These are phyloP conservation scores for Paramisgurnus dabryanus DNA, from an alignment of 2,113 vertebrate species.

Conservation along the genomic window DNA sequence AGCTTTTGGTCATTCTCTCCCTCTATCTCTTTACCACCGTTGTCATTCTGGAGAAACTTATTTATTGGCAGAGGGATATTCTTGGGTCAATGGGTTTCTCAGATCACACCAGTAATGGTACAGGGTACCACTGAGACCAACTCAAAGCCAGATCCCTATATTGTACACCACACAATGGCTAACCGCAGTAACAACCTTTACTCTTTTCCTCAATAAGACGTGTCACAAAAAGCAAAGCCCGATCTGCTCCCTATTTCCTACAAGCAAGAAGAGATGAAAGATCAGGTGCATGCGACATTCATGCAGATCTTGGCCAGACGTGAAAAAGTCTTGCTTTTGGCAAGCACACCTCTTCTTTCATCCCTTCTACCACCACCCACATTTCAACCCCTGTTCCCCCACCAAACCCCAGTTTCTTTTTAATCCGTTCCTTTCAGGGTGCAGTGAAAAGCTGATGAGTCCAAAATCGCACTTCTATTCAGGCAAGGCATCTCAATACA, in stretches of 20 bases:
- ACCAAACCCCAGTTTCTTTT: neutral
- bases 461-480: constrained; percentile 15
- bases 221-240: constrained; percentile 50
- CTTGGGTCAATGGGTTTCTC: constrained; percentile 22
- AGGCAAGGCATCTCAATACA: constrained; percentile 16
- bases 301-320: constrained; percentile 53
- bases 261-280: constrained; percentile 60
- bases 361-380: constrained; percentile 46
- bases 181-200: constrained; percentile 18
- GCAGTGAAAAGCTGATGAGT: constrained; percentile 32
- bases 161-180: constrained; percentile 23
- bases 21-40: neutral
- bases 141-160: constrained; percentile 20
- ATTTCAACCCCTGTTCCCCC: neutral
- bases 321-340: constrained; percentile 61
- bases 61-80: neutral
- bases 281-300: constrained; percentile 49
- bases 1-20: neutral
- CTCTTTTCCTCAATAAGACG: constrained; percentile 48
- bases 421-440: constrained; percentile 14
- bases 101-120: neutral
- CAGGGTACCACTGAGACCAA: constrained; percentile 12
- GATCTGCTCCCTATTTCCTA: constrained; percentile 50
- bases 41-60: neutral
- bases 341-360: constrained; percentile 59